Evolutionary conservation across 2,113 vertebrate genomes (phyloP).

Genomic region (Hippopotamus amphibius): DNA sequence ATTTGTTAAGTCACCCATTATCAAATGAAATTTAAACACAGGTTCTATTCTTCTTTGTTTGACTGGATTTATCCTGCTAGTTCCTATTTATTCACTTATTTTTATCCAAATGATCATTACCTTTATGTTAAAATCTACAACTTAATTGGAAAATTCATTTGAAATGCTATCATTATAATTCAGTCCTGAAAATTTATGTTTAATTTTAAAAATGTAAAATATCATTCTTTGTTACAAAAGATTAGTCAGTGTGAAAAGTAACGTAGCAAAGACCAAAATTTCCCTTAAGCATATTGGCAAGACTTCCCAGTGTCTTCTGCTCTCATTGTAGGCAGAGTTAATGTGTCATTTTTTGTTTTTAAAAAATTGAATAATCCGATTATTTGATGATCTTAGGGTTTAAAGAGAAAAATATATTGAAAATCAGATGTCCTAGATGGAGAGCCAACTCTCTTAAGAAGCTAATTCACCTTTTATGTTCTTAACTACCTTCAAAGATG

Average conservation of each 20-base stretch:
- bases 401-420: background rate
- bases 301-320: background rate
- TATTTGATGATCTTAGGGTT: background rate
- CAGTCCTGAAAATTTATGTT: background rate
- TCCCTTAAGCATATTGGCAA: background rate
- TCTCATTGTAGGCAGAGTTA: background rate
- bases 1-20: background rate
- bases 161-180: background rate
- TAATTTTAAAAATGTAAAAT: background rate
- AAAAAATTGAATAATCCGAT: background rate
- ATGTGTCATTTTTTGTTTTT: background rate
- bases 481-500: background rate
- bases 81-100: background rate
- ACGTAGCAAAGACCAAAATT: background rate
- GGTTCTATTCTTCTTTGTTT: background rate
- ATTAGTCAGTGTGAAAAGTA: accelerated
- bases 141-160: background rate
- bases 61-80: background rate
- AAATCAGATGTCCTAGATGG: background rate
- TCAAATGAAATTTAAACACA: background rate
- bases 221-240: background rate
- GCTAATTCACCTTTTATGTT: background rate
- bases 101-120: background rate
- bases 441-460: background rate
- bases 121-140: background rate